Base-by-base conservation (phyloP, 2,113 vertebrate genomes). In the Ammodytes dubius region DNA sequence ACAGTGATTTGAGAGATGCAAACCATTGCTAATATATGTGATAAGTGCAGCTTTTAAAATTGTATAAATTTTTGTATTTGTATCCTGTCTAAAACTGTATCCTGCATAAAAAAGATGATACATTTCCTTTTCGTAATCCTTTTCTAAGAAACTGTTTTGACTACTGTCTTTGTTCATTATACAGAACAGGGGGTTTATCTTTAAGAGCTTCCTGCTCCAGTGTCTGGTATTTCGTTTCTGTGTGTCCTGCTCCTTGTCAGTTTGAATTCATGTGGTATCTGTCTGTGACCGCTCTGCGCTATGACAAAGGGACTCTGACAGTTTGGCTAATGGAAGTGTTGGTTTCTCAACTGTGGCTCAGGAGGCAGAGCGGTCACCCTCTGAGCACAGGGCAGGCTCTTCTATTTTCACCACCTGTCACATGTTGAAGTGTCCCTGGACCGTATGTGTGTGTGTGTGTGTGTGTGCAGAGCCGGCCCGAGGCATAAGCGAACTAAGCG, bases 271-370 rank as follows among this genome's bases (percentile, higher is more conserved):
- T 87, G 74, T 37, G 12, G 0, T 10, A 37, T 0, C 43, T 40
- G 39, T 80, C 68, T 65, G 61, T 77, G 70, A 78, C 74, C 2
- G 6, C 27, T 69, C 13, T 37, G 50, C 64, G 69, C 54, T 40
- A 39, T 52, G 58, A 61, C 17, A 27, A 1, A 71, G 58, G 19
- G 46, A 68, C 13, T 37, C 2, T 17, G 69, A 64, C 73, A 79
- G 53, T 74, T 65, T 64, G 37, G 52, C 67, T 57, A 50, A 27
- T 27, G 53, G 4, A 37, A 54, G 57, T 66, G 2, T 12, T 9
- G 19, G 9, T n/a, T 42, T 5, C 19, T 46, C 19, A 64, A 27
- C 27, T 27, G 27, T 27, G 27, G 27, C 27, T 27, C 27, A 27
- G 27, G 27, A 27, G 27, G 27, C 2, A 27, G 27, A 27, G 27